These are phyloP conservation scores for Epinotia demarniana DNA, from an alignment of 2,888 invertebrate species.

Conservation along the genomic window DNA sequence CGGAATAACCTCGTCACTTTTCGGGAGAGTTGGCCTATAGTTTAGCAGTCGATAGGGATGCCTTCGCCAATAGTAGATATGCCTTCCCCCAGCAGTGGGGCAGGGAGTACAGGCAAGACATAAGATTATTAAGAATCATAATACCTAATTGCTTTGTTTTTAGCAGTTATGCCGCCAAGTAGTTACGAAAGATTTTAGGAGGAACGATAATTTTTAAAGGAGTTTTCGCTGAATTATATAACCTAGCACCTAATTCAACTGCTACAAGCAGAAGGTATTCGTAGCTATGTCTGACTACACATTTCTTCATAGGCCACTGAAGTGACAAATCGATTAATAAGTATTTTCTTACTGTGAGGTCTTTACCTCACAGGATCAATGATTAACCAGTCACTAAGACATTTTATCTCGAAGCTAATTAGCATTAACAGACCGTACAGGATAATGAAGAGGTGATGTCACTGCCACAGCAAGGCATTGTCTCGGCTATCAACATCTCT, in stretches of 20 bases:
- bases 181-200: background rate
- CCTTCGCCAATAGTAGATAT: too few relatives aligned
- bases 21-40: too few relatives aligned
- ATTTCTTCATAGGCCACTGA: background rate
- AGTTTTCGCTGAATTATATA: background rate
- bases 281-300: too few relatives aligned
- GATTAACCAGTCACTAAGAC: background rate
- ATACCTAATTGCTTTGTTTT: too few relatives aligned
- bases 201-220: background rate
- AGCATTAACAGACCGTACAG: background rate
- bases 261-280: too few relatives aligned
- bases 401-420: background rate
- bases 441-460: slow-evolving; percentile 1
- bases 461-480: background rate
- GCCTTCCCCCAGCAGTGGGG: too few relatives aligned
- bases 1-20: too few relatives aligned
- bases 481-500: background rate
- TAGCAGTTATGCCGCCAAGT: background rate
- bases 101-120: too few relatives aligned
- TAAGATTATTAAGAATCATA: too few relatives aligned
- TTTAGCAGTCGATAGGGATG: too few relatives aligned
- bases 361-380: slow-evolving; percentile 1
- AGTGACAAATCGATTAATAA: background rate
- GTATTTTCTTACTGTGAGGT: too few relatives aligned
- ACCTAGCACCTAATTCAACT: too few relatives aligned